phyloP scores from a whole-genome alignment of 2,888 invertebrate genomes.

The Pseudococcus longispinus region DNA sequence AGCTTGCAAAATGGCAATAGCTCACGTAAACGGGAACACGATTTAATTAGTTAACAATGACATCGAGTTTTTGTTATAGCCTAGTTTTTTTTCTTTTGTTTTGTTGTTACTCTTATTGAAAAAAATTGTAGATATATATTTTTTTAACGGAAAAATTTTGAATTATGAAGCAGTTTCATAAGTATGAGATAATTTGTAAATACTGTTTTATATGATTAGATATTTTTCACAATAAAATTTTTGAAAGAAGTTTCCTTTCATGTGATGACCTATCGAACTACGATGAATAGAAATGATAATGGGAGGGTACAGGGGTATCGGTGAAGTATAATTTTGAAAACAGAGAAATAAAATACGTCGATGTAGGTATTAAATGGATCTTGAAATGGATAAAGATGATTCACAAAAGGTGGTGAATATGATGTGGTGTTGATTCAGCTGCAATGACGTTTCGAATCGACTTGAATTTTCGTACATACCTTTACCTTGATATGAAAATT shows the following conservation, averaged over 20 bases:
- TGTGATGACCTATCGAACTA: no score
- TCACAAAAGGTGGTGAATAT: background rate
- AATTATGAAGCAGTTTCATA: conserved; percentile 41
- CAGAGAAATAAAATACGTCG: background rate
- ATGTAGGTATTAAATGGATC: background rate
- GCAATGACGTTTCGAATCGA: background rate
- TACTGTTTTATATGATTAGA: conserved; percentile 55
- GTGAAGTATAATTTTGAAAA: background rate
- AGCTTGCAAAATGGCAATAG: conserved; percentile 2
- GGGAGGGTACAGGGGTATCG: background rate
- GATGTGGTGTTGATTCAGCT: background rate
- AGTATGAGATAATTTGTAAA: conserved; percentile 49
- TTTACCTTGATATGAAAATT: background rate
- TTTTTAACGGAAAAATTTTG: conserved; percentile 37
- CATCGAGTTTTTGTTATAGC: conserved; percentile 42
- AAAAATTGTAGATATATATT: conserved; percentile 45
- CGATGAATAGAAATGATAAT: no score
- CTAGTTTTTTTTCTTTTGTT: conserved; percentile 46
- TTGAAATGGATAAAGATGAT: background rate
- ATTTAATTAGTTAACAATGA: conserved; percentile 23
- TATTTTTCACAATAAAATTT: conserved; percentile 56
- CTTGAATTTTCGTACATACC: background rate
- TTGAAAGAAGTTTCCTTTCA: background rate
- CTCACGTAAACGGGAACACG: background rate
- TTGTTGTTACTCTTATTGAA: conserved; percentile 34